These are phyloP conservation scores for Procambarus clarkii DNA, from an alignment of 1,140 invertebrate species.

Conservation along the genomic window DNA sequence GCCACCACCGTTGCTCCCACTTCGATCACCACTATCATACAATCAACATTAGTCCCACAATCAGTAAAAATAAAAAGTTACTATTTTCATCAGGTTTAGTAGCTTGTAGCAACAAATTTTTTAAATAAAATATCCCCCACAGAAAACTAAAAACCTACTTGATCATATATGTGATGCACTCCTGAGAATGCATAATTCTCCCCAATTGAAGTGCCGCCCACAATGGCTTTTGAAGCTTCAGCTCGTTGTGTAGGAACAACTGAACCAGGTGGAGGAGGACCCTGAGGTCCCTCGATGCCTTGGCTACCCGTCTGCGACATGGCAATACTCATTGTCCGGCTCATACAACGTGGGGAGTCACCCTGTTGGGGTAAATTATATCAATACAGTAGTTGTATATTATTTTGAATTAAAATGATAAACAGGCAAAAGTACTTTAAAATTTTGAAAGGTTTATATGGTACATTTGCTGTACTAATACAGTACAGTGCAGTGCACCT, in stretches of 20 bases:
- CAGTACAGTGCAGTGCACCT: no score
- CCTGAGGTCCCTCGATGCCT: slow-evolving; percentile 32
- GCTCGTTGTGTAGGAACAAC: slow-evolving; percentile 77
- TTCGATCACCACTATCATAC: no score
- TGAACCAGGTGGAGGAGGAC: slow-evolving; percentile 71
- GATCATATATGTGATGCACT: slow-evolving; percentile 90
- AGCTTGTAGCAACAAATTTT: no score
- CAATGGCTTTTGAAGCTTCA: slow-evolving; percentile 79
- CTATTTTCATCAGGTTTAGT: no score
- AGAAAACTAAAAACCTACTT: not conserved
- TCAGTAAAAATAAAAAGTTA: no score
- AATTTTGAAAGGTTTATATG: no score
- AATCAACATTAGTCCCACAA: no score
- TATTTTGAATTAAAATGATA: no score
- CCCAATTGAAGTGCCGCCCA: slow-evolving; percentile 82
- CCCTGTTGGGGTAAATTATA: slow-evolving; percentile 40
- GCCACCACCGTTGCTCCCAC: no score
- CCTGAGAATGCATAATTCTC: slow-evolving; percentile 91
- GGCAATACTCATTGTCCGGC: slow-evolving; percentile 44
- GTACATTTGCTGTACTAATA: no score
- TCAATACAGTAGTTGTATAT: no score
- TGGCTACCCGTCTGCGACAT: slow-evolving; percentile 30
- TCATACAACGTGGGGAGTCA: slow-evolving; percentile 50
- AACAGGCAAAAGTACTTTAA: no score
- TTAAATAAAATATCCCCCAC: not conserved